Conservation (phyloP, 1,140 invertebrate species). For the Drosophila mauritiana region DNA sequence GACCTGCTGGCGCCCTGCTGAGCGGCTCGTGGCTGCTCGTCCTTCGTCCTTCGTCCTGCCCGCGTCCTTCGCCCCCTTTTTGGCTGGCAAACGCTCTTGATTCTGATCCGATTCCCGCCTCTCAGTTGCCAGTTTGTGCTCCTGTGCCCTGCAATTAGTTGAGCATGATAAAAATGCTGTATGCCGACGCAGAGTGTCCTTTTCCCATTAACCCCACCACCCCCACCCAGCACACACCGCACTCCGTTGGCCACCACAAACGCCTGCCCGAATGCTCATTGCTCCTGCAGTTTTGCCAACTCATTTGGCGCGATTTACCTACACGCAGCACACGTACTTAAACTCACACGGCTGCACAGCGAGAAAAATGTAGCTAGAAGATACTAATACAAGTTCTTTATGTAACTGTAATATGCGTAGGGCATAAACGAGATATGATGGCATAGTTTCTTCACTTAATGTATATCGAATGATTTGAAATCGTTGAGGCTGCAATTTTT, state of each 20-base stretch:
- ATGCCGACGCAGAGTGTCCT: conserved; percentile 13
- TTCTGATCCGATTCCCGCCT: conserved; percentile 19
- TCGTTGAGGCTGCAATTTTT: background rate
- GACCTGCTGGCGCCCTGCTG: conserved; percentile 56
- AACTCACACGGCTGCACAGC: conserved; percentile 10
- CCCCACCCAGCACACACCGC: background rate
- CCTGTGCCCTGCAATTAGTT: conserved; percentile 68
- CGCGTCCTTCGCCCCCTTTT: conserved; percentile 3
- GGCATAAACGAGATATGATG: no score
- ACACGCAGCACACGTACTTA: conserved; percentile 24
- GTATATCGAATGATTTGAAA: no score
- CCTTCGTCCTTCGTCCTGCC: background rate
- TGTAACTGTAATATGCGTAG: background rate
- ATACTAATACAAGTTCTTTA: background rate
- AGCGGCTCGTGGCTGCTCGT: conserved; percentile 27
- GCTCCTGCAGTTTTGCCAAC: conserved; percentile 57
- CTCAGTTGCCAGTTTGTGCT: conserved; percentile 6
- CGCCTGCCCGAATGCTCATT: conserved; percentile 28
- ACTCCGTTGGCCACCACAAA: background rate
- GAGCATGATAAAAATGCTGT: conserved; percentile 72
- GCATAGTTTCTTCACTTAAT: no score
- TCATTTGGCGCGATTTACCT: conserved; percentile 72
- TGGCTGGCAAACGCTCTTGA: conserved; percentile 1
- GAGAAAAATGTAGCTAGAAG: background rate
- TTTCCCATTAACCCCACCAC: background rate